phyloP scores from a whole-genome alignment of 2,888 invertebrate species.

The Busseola fusca region DNA sequence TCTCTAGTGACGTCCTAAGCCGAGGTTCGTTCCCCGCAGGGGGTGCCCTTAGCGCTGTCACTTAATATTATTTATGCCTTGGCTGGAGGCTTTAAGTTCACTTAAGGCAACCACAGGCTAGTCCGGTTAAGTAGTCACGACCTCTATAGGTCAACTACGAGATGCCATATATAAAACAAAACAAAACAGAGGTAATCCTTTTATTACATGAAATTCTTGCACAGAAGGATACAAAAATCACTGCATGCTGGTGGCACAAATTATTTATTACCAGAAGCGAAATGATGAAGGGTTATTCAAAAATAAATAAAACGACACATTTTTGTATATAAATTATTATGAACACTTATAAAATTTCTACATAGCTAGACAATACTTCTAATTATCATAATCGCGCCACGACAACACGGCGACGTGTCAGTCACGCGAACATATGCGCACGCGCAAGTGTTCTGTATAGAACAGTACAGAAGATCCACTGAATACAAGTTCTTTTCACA shows the following conservation, averaged over 20 bases:
- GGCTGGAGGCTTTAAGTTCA: too few relatives aligned
- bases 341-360: conserved; percentile 49
- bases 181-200: not conserved
- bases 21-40: too few relatives aligned
- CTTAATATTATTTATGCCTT: too few relatives aligned
- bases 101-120: too few relatives aligned
- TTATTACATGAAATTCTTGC: not conserved
- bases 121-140: too few relatives aligned
- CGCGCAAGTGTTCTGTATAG: not conserved
- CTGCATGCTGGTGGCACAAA: not conserved
- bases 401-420: not conserved
- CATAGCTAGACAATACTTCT: conserved; percentile 31
- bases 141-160: too few relatives aligned
- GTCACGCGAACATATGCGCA: not conserved
- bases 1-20: too few relatives aligned
- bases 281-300: not conserved
- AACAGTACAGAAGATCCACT: not conserved
- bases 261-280: not conserved
- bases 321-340: conserved; percentile 56
- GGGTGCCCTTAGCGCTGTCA: too few relatives aligned
- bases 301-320: conserved; percentile 38
- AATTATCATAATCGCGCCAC: conserved; percentile 19
- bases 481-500: not conserved
- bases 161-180: too few relatives aligned
- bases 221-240: not conserved